phyloP scores from a whole-genome alignment of 1,140 invertebrate genomes.

The Chelonus insularis region DNA sequence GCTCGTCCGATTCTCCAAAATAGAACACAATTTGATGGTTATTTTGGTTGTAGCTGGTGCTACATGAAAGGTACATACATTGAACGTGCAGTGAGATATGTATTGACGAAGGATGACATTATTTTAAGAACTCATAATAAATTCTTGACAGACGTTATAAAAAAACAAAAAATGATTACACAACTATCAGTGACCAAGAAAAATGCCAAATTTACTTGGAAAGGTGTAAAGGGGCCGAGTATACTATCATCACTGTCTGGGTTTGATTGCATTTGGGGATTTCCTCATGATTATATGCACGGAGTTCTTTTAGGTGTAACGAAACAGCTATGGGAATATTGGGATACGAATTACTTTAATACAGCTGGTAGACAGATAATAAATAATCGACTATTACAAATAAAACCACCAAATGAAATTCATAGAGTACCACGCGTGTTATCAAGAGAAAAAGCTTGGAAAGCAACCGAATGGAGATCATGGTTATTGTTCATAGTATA shows the following conservation, averaged over 20 bases:
- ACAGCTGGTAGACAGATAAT: background rate
- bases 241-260: conserved; percentile 14
- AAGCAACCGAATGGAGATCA: conserved; percentile 27
- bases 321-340: conserved; percentile 30
- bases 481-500: conserved; percentile 29
- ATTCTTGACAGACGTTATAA: conserved; percentile 12
- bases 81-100: conserved; percentile 2
- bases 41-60: conserved; percentile 38
- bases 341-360: background rate
- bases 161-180: too few relatives aligned
- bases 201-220: background rate
- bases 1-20: conserved; percentile 35
- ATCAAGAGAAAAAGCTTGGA: conserved; percentile 11
- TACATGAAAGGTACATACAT: conserved; percentile 26
- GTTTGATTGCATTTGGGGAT: conserved; percentile 35
- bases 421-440: conserved; percentile 18
- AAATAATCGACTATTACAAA: conserved; percentile 17
- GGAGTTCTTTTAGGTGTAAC: conserved; percentile 29
- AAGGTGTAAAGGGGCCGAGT: conserved; percentile 34
- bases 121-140: conserved; percentile 6
- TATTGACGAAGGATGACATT: conserved; percentile 12
- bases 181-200: too few relatives aligned
- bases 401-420: conserved; percentile 25
- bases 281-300: conserved; percentile 38
- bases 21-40: conserved; percentile 34